Conservation (phyloP, 1,140 invertebrate species). For the Ceratina australensis region DNA sequence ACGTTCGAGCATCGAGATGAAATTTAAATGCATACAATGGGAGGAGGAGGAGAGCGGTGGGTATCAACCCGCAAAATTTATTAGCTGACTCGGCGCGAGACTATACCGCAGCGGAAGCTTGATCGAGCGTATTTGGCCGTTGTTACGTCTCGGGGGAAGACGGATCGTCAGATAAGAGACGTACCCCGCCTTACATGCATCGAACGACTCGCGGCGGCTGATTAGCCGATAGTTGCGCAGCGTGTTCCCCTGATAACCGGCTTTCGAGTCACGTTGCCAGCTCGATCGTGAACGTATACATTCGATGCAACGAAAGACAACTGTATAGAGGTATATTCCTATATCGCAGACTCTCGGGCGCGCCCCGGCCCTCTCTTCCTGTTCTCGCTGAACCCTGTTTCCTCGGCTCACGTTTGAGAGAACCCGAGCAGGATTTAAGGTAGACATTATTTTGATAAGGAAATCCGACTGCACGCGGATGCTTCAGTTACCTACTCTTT, state of each 20-base stretch:
- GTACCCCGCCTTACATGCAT: conserved; percentile 30
- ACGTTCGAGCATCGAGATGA: too few relatives aligned
- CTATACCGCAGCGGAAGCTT: conserved; percentile 1
- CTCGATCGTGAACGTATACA: conserved; percentile 32
- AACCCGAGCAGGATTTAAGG: not conserved
- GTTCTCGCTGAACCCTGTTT: conserved; percentile 6
- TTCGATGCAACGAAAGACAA: conserved; percentile 37
- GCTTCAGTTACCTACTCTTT: too few relatives aligned
- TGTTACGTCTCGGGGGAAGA: conserved; percentile 42
- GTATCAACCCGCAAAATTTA: too few relatives aligned
- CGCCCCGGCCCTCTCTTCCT: conserved; percentile 29
- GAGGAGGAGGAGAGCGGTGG: too few relatives aligned
- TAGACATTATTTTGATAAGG: conserved; percentile 11
- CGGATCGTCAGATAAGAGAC: conserved; percentile 42
- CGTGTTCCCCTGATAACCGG: conserved; percentile 49
- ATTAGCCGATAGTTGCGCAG: conserved; percentile 47
- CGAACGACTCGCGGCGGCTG: conserved; percentile 24
- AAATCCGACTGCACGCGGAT: conserved; percentile 16
- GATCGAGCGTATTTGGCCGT: conserved; percentile 22
- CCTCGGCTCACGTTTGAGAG: not conserved
- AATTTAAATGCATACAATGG: too few relatives aligned
- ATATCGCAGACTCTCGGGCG: not conserved
- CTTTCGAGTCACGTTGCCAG: conserved; percentile 27
- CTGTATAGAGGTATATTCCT: not conserved
- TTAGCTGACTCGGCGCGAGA: not conserved